These are phyloP conservation scores for Chymomyza fuscimana DNA, from an alignment of 2,888 invertebrate genomes.

Conservation along the genomic window DNA sequence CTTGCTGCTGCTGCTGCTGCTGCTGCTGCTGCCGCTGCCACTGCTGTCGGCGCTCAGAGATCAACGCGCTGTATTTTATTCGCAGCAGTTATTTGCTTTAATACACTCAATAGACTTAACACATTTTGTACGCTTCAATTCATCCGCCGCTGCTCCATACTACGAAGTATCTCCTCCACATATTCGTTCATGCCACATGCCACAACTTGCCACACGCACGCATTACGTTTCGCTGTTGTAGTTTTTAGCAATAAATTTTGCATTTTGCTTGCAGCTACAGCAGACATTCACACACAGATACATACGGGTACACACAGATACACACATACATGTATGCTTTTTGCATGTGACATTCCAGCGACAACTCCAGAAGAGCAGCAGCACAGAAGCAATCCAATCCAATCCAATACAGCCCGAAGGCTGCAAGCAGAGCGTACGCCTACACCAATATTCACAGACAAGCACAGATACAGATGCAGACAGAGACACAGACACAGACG, in stretches of 20 bases:
- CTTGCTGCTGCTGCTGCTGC: neutral
- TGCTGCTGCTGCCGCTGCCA: too few species aligned
- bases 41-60: slow-evolving; percentile 20
- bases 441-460: neutral
- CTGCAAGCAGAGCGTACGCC: neutral
- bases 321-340: slow-evolving; percentile 32
- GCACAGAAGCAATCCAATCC: neutral
- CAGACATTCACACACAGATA: neutral
- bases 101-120: slow-evolving; percentile 73
- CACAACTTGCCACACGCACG: slow-evolving; percentile 4
- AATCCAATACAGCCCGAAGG: neutral
- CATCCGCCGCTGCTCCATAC: slow-evolving; percentile 35
- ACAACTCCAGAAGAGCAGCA: neutral
- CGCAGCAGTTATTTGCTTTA: slow-evolving; percentile 72
- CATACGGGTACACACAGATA: slow-evolving; percentile 40
- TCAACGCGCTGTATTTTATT: slow-evolving; percentile 58
- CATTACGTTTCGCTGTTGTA: slow-evolving; percentile 46
- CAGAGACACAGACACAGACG: neutral
- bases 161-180: slow-evolving; percentile 25
- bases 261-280: slow-evolving; percentile 60
- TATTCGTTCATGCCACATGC: slow-evolving; percentile 17
- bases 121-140: slow-evolving; percentile 67
- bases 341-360: slow-evolving; percentile 41
- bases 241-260: slow-evolving; percentile 71
- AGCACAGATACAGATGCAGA: neutral